These are phyloP conservation scores for Apamea epomidion DNA, from an alignment of 2,888 invertebrate genomes.

Conservation along the genomic window DNA sequence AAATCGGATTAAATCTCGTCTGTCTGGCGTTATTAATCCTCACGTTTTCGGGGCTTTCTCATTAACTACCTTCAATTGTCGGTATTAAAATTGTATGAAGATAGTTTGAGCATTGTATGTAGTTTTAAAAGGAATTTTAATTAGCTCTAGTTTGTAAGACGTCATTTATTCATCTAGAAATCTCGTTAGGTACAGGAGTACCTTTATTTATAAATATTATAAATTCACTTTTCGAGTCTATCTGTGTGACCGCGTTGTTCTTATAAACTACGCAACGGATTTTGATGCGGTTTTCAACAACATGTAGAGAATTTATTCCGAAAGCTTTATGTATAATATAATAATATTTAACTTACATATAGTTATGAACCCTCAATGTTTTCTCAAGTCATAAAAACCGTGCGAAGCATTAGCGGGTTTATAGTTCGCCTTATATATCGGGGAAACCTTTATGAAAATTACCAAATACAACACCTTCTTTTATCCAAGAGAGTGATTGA, in stretches of 20 bases:
- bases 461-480: neutral
- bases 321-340: neutral
- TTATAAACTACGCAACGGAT: neutral
- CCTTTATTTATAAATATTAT: neutral
- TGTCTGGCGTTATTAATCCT: constrained; percentile 6
- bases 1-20: constrained; percentile 5
- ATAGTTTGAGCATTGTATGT: neutral
- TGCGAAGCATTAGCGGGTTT: no score
- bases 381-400: neutral
- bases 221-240: neutral
- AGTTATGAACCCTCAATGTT: neutral
- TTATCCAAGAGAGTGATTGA: neutral
- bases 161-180: no score
- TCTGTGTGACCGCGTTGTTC: neutral
- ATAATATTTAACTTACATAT: neutral
- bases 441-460: neutral
- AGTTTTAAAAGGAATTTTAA: neutral
- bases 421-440: neutral
- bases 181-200: neutral
- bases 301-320: neutral
- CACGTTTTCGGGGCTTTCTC: neutral
- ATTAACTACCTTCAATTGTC: neutral
- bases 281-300: neutral
- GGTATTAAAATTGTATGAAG: neutral
- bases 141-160: no score